Conservation (phyloP, 2,113 vertebrate genomes). For the Catharus fuscescens region DNA sequence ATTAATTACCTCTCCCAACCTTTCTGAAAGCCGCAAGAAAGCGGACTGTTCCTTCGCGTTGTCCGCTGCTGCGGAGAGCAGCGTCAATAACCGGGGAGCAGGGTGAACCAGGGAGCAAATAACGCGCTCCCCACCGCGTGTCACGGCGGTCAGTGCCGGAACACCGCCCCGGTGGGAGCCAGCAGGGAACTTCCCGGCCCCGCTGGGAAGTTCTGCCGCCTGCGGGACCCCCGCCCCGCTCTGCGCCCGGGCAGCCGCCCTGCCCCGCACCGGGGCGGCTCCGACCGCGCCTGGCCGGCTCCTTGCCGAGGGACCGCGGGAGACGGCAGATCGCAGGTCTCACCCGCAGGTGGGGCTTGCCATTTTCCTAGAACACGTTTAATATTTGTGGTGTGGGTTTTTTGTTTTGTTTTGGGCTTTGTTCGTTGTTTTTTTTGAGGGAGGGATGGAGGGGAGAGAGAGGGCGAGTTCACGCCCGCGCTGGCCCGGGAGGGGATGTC, state of each 20-base stretch:
- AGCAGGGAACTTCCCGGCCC: not conserved
- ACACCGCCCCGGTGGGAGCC: no score
- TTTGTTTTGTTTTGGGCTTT: not conserved
- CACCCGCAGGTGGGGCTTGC: not conserved
- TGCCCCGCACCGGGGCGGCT: not conserved
- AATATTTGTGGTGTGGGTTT: not conserved
- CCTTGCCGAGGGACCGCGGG: not conserved
- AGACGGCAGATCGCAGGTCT: not conserved
- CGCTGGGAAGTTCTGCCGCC: not conserved
- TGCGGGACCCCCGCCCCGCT: not conserved
- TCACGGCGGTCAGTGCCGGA: not conserved
- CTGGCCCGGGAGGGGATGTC: rapidly evolving
- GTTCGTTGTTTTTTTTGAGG: not conserved
- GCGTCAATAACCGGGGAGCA: not conserved
- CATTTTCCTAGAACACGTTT: not conserved
- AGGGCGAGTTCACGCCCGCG: not conserved
- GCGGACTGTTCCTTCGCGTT: not conserved
- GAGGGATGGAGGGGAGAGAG: not conserved
- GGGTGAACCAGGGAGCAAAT: not conserved
- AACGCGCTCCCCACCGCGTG: rapidly evolving
- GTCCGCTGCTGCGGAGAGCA: not conserved
- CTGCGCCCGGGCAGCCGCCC: not conserved
- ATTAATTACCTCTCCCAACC: not conserved
- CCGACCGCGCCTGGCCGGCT: no score
- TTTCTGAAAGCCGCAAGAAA: not conserved